A percentile compares a stretch with the other conserved stretches of the same genome.
phyloP scores from a whole-genome alignment of 2,888 invertebrate genomes.

The Bombylius major region DNA sequence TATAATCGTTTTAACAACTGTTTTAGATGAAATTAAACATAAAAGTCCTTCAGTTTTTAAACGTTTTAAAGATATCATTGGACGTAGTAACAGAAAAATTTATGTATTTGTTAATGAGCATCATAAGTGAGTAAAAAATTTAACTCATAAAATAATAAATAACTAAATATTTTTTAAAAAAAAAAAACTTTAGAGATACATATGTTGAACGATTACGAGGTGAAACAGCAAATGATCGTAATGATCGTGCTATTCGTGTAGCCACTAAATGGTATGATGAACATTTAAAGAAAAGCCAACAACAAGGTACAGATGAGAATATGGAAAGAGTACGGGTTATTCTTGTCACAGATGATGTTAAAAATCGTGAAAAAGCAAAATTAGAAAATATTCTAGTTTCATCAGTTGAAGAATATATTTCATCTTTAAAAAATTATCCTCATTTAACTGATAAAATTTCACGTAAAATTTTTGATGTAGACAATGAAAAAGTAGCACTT shows the following conservation, averaged over 20 bases:
- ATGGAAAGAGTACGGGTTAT: slow-evolving; percentile 46
- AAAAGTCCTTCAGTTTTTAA: slow-evolving; percentile 81
- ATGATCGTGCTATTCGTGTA: slow-evolving; percentile 77
- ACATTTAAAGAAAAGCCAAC: slow-evolving; percentile 45
- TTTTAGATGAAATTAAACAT: slow-evolving; percentile 83
- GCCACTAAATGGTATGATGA: slow-evolving; percentile 72
- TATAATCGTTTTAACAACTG: slow-evolving; percentile 81
- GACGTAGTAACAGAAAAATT: slow-evolving; percentile 65
- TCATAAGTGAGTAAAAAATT: slow-evolving; percentile 56
- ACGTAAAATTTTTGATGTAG: slow-evolving; percentile 49
- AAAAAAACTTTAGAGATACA: slow-evolving; percentile 53
- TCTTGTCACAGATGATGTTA: slow-evolving; percentile 73
- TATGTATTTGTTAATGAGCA: slow-evolving; percentile 95
- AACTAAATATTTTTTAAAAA: background rate
- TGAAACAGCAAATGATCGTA: slow-evolving; percentile 80
- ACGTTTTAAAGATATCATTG: slow-evolving; percentile 69
- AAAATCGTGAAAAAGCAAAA: slow-evolving; percentile 58
- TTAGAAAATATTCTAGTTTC: slow-evolving; percentile 56
- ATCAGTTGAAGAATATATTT: slow-evolving; percentile 57
- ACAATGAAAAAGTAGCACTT: slow-evolving; percentile 48
- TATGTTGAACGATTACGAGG: slow-evolving; percentile 69
- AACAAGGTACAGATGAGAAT: slow-evolving; percentile 17
- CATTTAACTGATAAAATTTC: slow-evolving; percentile 73
- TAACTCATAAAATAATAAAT: slow-evolving; percentile 4
- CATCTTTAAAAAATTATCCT: slow-evolving; percentile 51